These are phyloP conservation scores for Anseranas semipalmata DNA, from an alignment of 2,113 vertebrate genomes.

Conservation along the genomic window DNA sequence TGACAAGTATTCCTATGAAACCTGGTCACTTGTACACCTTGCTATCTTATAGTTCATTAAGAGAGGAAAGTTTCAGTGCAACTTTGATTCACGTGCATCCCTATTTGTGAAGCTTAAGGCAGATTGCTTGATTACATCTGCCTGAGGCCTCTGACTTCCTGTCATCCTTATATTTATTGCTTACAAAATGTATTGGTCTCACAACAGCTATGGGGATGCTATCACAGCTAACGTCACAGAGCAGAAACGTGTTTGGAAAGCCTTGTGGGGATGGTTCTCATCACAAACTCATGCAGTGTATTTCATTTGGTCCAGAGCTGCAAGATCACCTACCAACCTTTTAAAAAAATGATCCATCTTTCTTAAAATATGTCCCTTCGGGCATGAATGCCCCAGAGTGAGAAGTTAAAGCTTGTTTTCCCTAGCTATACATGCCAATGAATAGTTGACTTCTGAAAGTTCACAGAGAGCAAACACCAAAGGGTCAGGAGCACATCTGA, in stretches of 20 bases:
- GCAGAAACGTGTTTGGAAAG: background rate
- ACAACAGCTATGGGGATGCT: background rate
- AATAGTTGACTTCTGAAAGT: slow-evolving; percentile 1
- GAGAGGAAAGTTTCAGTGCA: background rate
- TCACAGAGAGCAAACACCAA: background rate
- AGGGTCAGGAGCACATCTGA: background rate
- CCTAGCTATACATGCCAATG: background rate
- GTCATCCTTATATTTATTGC: background rate
- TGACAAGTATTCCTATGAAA: background rate
- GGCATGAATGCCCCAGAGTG: background rate
- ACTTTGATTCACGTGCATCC: background rate
- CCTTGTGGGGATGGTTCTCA: background rate
- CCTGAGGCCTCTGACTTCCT: background rate
- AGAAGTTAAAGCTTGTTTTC: background rate
- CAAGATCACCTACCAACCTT: background rate
- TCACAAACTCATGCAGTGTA: background rate
- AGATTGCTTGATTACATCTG: background rate
- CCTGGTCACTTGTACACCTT: background rate
- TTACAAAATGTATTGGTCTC: background rate
- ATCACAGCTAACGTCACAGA: background rate
- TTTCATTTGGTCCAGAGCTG: background rate
- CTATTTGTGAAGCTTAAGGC: background rate
- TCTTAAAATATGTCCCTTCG: background rate
- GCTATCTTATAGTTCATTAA: background rate
- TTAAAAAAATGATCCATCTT: background rate